phyloP scores from a whole-genome alignment of 2,113 vertebrate genomes.

The Leptodactylus fuscus region DNA sequence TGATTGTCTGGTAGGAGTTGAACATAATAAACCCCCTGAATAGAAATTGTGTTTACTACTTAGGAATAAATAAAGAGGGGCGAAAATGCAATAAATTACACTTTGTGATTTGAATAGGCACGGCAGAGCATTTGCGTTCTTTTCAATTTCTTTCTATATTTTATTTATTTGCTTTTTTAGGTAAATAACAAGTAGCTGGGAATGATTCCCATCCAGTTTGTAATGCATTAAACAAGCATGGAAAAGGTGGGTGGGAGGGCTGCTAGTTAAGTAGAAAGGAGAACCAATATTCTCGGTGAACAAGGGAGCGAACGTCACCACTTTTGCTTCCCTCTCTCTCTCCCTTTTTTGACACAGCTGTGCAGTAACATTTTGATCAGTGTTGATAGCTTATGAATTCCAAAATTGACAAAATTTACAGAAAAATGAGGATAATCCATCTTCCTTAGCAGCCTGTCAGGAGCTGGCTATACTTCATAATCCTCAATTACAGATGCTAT shows the following conservation, averaged over 20 bases:
- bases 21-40: constrained; percentile 74
- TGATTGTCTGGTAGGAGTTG: constrained; percentile 80
- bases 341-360: constrained; percentile 83
- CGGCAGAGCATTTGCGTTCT: constrained; percentile 71
- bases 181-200: constrained; percentile 46
- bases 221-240: constrained; percentile 50
- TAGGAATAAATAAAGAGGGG: constrained; percentile 79
- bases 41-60: constrained; percentile 73
- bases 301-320: constrained; percentile 27
- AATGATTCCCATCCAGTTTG: constrained; percentile 51
- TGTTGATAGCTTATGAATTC: constrained; percentile 97
- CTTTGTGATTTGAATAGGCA: constrained; percentile 70
- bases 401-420: constrained; percentile 99
- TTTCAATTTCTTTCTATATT: constrained; percentile 70
- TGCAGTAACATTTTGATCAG: constrained; percentile 88
- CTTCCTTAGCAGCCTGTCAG: constrained; percentile 99
- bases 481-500: constrained; percentile 97
- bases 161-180: constrained; percentile 62
- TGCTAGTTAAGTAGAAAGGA: constrained; percentile 11
- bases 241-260: constrained; percentile 48
- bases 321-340: constrained; percentile 27
- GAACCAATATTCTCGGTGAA: constrained; percentile 64
- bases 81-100: constrained; percentile 73
- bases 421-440: constrained; percentile 99
- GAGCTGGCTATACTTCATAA: constrained; percentile 99